Conservation (phyloP, 2,113 vertebrate genomes). For the Corythornis madagascariensis region DNA sequence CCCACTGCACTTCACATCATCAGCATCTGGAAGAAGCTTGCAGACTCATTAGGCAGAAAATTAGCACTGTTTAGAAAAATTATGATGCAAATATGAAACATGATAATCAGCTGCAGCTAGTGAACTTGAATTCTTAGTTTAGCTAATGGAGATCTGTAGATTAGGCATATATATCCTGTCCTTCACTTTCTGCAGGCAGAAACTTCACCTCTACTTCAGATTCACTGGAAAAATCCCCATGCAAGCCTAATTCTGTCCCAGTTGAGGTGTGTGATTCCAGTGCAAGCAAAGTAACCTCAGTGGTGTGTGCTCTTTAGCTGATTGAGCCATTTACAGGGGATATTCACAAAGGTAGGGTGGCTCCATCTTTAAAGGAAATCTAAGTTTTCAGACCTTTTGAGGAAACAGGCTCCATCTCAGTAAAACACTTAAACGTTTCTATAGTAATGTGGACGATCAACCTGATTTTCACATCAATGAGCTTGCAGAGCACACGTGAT, state of each 20-base stretch:
- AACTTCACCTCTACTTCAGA: background rate
- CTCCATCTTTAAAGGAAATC: background rate
- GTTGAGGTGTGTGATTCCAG: background rate
- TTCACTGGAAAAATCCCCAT: background rate
- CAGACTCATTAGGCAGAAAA: slow-evolving; percentile 34
- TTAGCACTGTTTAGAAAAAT: slow-evolving; percentile 22
- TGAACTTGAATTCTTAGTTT: background rate
- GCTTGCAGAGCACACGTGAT: background rate
- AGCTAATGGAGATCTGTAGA: background rate
- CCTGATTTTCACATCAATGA: background rate
- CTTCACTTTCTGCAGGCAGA: background rate
- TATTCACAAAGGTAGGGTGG: background rate
- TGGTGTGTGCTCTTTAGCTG: rapidly evolving
- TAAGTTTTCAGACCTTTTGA: background rate
- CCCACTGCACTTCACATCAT: background rate
- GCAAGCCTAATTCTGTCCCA: background rate
- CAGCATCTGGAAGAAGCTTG: background rate
- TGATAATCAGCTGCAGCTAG: background rate
- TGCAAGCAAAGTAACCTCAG: background rate
- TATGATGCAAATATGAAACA: background rate
- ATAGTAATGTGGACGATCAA: background rate
- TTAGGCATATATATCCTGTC: background rate
- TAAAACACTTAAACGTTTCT: background rate
- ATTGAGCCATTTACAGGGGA: background rate
- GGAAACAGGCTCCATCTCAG: background rate